A percentile compares a stretch with the other conserved stretches of the same genome.
Conservation (phyloP, 2,797 vertebrate genomes). For the Cyclura pinguis region DNA sequence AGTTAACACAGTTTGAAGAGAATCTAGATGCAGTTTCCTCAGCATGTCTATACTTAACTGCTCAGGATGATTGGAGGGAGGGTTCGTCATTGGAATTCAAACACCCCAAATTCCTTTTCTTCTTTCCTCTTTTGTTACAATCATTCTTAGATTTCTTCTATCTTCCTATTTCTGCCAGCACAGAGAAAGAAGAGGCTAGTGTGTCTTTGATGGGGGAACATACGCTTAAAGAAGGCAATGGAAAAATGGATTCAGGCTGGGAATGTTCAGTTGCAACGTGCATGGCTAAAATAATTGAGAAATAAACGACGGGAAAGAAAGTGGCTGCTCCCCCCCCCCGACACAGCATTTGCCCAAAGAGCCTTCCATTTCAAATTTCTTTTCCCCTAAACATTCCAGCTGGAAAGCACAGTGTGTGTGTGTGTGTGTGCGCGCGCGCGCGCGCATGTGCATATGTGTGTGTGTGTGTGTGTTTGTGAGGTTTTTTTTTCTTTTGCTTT, state of each 20-base stretch:
- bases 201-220: constrained; percentile 72
- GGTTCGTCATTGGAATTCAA: constrained; percentile 41
- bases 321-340: constrained; percentile 52
- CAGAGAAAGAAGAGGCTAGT: constrained; percentile 70
- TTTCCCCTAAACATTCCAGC: constrained; percentile 50
- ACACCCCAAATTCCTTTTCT: constrained; percentile 3
- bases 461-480: constrained; percentile 73
- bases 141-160: constrained; percentile 55
- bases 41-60: neutral
- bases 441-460: constrained; percentile 61
- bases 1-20: neutral
- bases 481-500: constrained; percentile 55
- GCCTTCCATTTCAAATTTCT: constrained; percentile 60
- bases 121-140: constrained; percentile 68
- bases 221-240: constrained; percentile 68
- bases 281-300: constrained; percentile 80
- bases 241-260: constrained; percentile 77
- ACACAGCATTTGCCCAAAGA: constrained; percentile 61
- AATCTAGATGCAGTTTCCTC: constrained; percentile 29
- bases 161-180: constrained; percentile 56
- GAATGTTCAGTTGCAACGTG: constrained; percentile 77
- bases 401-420: constrained; percentile 64
- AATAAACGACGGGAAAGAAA: constrained; percentile 72
- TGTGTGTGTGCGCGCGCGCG: too few species aligned
- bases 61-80: constrained; percentile 30